Evolutionary conservation across 2,888 invertebrate genomes (phyloP).

Genomic region (Xestia c-nigrum): DNA sequence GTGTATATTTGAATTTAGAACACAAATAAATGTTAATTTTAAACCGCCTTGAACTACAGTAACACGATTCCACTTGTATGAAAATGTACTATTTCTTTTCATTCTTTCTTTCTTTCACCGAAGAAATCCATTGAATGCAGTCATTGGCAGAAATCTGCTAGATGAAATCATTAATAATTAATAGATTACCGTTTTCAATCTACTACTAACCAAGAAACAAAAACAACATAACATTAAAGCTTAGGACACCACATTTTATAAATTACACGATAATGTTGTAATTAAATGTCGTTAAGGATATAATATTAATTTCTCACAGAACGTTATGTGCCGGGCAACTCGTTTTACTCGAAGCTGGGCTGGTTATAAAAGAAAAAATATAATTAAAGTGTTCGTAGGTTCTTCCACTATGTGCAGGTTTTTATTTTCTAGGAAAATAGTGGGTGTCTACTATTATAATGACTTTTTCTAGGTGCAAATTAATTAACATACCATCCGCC

Average conservation of each 20-base stretch:
- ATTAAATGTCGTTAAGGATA: slow-evolving; percentile 24
- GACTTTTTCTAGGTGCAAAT: background rate
- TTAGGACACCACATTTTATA: background rate
- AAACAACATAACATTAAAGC: background rate
- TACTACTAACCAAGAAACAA: background rate
- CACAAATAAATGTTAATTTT: too few species aligned
- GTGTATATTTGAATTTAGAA: too few species aligned
- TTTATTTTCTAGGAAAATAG: background rate
- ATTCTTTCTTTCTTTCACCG: too few species aligned
- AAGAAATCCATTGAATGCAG: too few species aligned
- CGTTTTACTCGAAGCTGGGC: background rate
- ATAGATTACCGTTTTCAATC: background rate
- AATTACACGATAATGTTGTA: slow-evolving; percentile 7
- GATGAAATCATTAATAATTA: too few species aligned
- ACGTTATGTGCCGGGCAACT: background rate
- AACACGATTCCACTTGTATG: too few species aligned
- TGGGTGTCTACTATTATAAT: background rate
- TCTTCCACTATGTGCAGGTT: background rate
- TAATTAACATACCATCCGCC: too few species aligned
- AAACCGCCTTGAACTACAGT: too few species aligned
- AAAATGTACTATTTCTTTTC: too few species aligned
- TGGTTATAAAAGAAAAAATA: slow-evolving; percentile 13
- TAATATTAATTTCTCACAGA: slow-evolving; percentile 6
- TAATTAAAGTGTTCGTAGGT: slow-evolving; percentile 23
- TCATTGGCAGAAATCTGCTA: too few species aligned